Percentiles rank a stretch among this genome's conserved stretches.
Conservation (phyloP, 2,113 vertebrate species). For the Dinomys branickii region DNA sequence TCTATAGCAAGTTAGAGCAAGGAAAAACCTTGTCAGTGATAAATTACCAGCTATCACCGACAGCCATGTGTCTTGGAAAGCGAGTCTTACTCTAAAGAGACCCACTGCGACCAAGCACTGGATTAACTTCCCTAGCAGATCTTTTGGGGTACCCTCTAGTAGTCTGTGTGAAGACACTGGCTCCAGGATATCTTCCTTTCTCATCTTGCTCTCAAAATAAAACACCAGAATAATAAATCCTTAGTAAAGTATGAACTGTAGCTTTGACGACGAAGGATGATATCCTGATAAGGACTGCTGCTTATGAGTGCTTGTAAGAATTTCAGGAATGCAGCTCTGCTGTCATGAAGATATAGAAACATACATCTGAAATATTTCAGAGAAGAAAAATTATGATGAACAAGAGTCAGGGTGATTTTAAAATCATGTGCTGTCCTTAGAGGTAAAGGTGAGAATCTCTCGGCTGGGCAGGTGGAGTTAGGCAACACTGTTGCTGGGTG, state of each 20-base stretch:
- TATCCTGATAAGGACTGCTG: not conserved
- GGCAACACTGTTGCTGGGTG: not conserved
- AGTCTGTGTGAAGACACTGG: not conserved
- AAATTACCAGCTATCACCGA: not conserved
- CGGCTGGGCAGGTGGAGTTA: not conserved
- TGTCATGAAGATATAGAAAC: not conserved
- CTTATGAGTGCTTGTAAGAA: not conserved
- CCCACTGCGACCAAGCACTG: not conserved
- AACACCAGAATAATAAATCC: not conserved
- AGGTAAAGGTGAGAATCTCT: not conserved
- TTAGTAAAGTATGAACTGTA: not conserved
- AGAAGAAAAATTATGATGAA: not conserved
- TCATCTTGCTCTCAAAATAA: not conserved
- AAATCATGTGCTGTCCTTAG: not conserved
- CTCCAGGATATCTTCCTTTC: not conserved
- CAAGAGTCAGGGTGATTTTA: not conserved
- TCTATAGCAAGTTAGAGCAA: not conserved
- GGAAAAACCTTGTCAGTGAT: not conserved
- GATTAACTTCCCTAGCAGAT: not conserved
- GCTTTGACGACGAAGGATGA: not conserved
- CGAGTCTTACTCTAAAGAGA: not conserved
- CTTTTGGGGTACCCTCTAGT: too few relatives aligned
- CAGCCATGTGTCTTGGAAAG: not conserved
- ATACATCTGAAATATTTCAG: not conserved
- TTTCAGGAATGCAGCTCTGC: too few relatives aligned